Evolutionary conservation across 2,797 vertebrate species (phyloP).

Genomic region (Sebastolobus altivelis): DNA sequence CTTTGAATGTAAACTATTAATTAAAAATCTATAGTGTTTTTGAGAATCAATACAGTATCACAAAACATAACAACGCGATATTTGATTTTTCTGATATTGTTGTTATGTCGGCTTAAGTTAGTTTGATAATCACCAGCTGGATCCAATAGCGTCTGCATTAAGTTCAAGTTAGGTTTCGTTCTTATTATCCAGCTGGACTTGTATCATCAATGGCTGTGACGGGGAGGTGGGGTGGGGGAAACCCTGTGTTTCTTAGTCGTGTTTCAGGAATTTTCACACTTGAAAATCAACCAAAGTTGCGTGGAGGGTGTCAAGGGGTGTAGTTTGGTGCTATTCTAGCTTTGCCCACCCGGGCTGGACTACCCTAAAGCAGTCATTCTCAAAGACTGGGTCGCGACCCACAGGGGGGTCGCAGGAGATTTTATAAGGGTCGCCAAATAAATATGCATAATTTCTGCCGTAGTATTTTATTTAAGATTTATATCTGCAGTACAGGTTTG

Average conservation of each 20-base stretch:
- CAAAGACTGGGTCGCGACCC: no score
- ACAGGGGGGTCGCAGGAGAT: no score
- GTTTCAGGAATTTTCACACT: neutral
- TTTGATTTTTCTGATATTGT: no score
- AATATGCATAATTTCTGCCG: no score
- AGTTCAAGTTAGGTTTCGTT: neutral
- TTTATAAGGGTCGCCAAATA: no score
- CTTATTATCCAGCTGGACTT: neutral
- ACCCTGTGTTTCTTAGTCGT: neutral
- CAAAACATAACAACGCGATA: no score
- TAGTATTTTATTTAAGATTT: no score
- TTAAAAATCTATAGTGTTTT: no score
- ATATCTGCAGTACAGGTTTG: no score
- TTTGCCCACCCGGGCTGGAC: neutral
- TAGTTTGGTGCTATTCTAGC: neutral
- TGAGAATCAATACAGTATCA: no score
- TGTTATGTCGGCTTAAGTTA: neutral
- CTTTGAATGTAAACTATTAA: no score
- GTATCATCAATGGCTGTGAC: neutral
- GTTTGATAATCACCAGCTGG: conserved; percentile 1
- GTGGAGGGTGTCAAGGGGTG: neutral
- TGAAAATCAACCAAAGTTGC: neutral
- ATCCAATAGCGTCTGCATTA: neutral
- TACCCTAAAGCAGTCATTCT: neutral
- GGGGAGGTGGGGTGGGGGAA: neutral